phyloP scores from a whole-genome alignment of 2,888 invertebrate species.

The Melitaea athalia region DNA sequence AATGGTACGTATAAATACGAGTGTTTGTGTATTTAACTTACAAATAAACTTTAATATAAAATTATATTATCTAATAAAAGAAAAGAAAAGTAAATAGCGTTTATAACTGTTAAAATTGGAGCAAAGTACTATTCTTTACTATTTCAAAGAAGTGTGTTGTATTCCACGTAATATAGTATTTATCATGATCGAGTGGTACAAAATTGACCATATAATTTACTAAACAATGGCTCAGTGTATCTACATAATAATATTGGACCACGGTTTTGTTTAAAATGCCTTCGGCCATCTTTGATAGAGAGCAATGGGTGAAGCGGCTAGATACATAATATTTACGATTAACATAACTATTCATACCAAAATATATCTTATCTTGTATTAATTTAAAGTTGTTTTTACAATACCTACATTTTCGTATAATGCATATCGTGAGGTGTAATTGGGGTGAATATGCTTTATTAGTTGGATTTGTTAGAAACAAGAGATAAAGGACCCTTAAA shows the following conservation, averaged over 20 bases:
- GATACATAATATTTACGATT: constrained; percentile 31
- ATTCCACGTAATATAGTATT: neutral
- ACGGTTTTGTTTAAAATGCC: constrained; percentile 35
- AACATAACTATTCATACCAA: constrained; percentile 1
- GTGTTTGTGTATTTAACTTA: too few relatives aligned
- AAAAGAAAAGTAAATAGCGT: too few relatives aligned
- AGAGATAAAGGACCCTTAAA: constrained; percentile 59
- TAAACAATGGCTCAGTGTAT: constrained; percentile 32
- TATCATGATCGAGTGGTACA: neutral
- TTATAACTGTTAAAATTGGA: too few relatives aligned
- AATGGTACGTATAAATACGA: neutral
- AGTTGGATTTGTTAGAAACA: constrained; percentile 60
- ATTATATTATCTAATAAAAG: too few relatives aligned
- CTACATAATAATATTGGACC: constrained; percentile 33
- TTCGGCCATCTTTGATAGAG: constrained; percentile 27
- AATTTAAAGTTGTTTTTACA: constrained; percentile 2
- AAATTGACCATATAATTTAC: constrained; percentile 20
- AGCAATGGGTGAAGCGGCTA: constrained; percentile 22
- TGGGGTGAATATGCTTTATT: constrained; percentile 62
- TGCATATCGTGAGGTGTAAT: constrained; percentile 48
- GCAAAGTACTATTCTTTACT: too few relatives aligned
- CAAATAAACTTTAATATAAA: too few relatives aligned
- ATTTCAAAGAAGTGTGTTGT: neutral
- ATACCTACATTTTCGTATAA: neutral
- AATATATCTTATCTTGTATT: constrained; percentile 6